Percentiles rank a stretch among this genome's conserved stretches.
phyloP scores from a whole-genome alignment of 2,113 vertebrate genomes.

The Osmerus mordax region DNA sequence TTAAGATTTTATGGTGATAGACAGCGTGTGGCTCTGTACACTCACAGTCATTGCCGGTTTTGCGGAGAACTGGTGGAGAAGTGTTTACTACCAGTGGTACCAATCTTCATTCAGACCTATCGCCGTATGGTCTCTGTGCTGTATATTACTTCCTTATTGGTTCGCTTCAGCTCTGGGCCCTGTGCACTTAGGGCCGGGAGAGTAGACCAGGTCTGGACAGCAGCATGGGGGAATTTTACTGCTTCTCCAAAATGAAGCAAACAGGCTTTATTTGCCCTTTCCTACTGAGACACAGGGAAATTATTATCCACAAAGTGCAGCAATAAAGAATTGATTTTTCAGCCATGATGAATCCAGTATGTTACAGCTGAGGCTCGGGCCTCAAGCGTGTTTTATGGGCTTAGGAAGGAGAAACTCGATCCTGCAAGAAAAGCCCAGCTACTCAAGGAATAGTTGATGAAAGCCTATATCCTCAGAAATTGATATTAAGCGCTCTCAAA shows the following conservation, averaged over 20 bases:
- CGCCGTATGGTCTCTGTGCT: constrained; percentile 22
- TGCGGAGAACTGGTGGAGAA: constrained; percentile 10
- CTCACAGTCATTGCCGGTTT: neutral
- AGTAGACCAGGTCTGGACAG: constrained; percentile 19
- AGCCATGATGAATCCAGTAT: constrained; percentile 65
- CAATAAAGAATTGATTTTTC: constrained; percentile 66
- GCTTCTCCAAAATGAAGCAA: constrained; percentile 52
- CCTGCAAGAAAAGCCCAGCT: constrained; percentile 44
- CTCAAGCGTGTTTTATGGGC: constrained; percentile 33
- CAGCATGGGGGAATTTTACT: constrained; percentile 50
- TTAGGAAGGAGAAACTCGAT: constrained; percentile 54
- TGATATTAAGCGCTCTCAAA: constrained; percentile 52
- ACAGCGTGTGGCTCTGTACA: neutral
- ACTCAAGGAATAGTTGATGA: constrained; percentile 52
- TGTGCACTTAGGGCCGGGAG: constrained; percentile 24
- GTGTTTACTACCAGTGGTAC: constrained; percentile 26
- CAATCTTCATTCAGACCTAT: constrained; percentile 30
- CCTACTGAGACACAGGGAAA: constrained; percentile 57
- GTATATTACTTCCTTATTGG: constrained; percentile 39
- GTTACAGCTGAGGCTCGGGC: constrained; percentile 61
- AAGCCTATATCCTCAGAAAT: constrained; percentile 54
- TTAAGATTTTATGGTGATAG: neutral
- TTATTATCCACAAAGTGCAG: constrained; percentile 65
- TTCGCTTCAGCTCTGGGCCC: constrained; percentile 6
- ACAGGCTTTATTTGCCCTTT: constrained; percentile 62